phyloP scores from a whole-genome alignment of 2,888 invertebrate species.

The Nemoura dubitans region DNA sequence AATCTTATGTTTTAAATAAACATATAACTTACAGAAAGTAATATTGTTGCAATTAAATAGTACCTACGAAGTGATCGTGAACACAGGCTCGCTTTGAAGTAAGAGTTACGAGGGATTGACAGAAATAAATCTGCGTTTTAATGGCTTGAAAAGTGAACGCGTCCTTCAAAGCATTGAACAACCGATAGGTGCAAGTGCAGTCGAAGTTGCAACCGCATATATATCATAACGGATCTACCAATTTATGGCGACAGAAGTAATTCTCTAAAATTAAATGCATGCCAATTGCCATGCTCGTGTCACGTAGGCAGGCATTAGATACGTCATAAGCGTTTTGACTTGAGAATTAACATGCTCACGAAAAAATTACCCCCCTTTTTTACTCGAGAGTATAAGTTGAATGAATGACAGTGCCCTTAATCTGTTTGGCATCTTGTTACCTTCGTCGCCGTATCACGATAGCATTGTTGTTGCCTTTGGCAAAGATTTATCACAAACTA shows the following conservation, averaged over 20 bases:
- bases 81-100: slow-evolving; percentile 2
- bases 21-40: slow-evolving; percentile 28
- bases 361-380: not conserved
- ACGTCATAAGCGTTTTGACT: not conserved
- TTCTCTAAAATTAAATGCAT: not conserved
- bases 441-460: slow-evolving; percentile 32
- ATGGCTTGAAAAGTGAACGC: not conserved
- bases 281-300: not conserved
- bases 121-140: not conserved
- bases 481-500: slow-evolving; percentile 29
- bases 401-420: slow-evolving; percentile 26
- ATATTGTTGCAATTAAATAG: slow-evolving; percentile 35
- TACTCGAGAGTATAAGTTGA: not conserved
- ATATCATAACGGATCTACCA: not conserved
- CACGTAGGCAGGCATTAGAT: not conserved
- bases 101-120: not conserved
- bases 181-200: not conserved
- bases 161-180: not conserved
- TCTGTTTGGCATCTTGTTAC: not conserved
- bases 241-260: not conserved
- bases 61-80: slow-evolving; percentile 36
- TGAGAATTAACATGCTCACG: not conserved
- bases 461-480: slow-evolving; percentile 15
- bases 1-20: slow-evolving; percentile 24
- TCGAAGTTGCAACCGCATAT: not conserved